Evolutionary conservation across 2,888 invertebrate species (phyloP).

Genomic region (Drosophila fulvimacula): DNA sequence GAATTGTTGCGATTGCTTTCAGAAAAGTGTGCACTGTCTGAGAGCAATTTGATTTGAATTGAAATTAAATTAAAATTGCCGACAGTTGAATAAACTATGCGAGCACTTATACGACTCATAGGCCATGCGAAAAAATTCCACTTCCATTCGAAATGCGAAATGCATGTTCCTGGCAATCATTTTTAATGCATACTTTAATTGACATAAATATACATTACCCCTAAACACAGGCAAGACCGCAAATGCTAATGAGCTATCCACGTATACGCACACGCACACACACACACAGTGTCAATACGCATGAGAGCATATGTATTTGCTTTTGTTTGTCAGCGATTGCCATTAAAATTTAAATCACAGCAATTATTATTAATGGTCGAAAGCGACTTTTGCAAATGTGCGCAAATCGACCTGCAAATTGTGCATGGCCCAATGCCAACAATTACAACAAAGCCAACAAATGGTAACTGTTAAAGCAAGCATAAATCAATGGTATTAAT

Average conservation of each 20-base stretch:
- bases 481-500: constrained; percentile 62
- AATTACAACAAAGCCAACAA: constrained; percentile 38
- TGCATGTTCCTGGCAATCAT: constrained; percentile 2
- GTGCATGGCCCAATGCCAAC: constrained; percentile 39
- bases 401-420: constrained; percentile 71
- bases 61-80: constrained; percentile 78
- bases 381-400: constrained; percentile 79
- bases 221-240: not conserved
- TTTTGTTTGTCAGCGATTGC: constrained; percentile 76
- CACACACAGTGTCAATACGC: not conserved
- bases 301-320: constrained; percentile 12
- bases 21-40: constrained; percentile 48
- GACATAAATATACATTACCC: constrained; percentile 68
- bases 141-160: constrained; percentile 15
- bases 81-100: constrained; percentile 20
- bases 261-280: not conserved
- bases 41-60: constrained; percentile 64
- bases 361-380: constrained; percentile 83
- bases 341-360: constrained; percentile 84
- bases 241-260: constrained; percentile 15
- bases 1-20: constrained; percentile 82
- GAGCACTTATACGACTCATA: not conserved
- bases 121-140: not conserved
- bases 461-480: constrained; percentile 31
- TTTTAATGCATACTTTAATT: constrained; percentile 42